Base-by-base conservation (phyloP, 2,888 invertebrate genomes). In the Teleiodes luculella region DNA sequence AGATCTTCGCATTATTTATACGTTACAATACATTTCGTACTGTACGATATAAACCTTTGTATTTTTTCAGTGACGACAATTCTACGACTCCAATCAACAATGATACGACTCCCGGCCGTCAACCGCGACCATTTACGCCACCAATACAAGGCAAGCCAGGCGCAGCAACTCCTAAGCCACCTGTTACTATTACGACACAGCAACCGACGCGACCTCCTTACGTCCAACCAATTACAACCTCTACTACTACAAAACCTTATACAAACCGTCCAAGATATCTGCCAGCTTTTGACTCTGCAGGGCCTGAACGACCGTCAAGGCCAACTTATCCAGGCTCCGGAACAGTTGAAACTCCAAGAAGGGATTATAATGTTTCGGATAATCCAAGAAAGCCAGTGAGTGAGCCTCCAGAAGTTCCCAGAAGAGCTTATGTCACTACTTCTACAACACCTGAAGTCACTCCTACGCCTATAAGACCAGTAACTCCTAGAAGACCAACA, bases 231-330 rank as follows among this genome's bases (percentile, higher is more conserved):
- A 46, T 7, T 11, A 47, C 59, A 6, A 59, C 60, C 14, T 60
- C 64, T 10, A 62, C 65, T 0, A 65, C 60, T 10, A 64, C 64
- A 58, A 62, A 61, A 58, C 63, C 66, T 16, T 63, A 63, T 55
- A 60, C 61, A 28, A 55, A 56, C 18, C 59, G 53, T 55, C 63
- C 68, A 5, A 62, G 62, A 51, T 53, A 58, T 43, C 10, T 43
- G 13, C 47, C 56, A 24, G 3, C 24, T 6, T 4, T 6, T 18
- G 1, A 57, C 55, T 7, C 57, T 20, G 55, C 54, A 56, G 41
- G 52, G 55, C 35, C 46, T 24, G 20, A 31, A 10, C 20, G 39
- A 13, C 0, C 20, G 3, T 10, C 33, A 8, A 43, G 13, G 28
- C 24, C n/a, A 28, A 24, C 43, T n/a, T 10, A 13, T n/a, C n/a